A percentile compares a stretch with the other conserved stretches of the same genome.
These are phyloP conservation scores for Ramazzottius varieornatus DNA, from an alignment of 2,888 invertebrate genomes.

Conservation along the genomic window DNA sequence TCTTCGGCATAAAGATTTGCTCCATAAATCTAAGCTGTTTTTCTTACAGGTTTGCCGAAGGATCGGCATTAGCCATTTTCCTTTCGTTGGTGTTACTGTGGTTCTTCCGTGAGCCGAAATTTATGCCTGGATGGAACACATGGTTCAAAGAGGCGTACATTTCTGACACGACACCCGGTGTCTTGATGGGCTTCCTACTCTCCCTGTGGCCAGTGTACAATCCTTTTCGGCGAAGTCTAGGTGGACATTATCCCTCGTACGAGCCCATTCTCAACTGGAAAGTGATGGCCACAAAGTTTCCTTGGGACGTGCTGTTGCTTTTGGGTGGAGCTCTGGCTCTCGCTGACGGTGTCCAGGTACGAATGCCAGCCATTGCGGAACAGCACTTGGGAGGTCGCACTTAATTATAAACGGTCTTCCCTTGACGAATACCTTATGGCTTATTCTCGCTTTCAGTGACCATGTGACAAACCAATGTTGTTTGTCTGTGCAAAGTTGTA, in stretches of 20 bases:
- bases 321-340: background rate
- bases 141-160: slow-evolving; percentile 11
- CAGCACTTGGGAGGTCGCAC: too few species aligned
- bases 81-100: slow-evolving; percentile 16
- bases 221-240: background rate
- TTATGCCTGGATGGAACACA: slow-evolving; percentile 17
- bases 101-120: slow-evolving; percentile 18
- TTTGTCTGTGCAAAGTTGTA: too few species aligned
- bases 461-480: too few species aligned
- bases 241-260: background rate
- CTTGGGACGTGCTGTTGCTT: background rate
- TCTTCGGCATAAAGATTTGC: too few species aligned
- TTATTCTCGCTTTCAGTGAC: too few species aligned
- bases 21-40: too few species aligned
- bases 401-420: too few species aligned
- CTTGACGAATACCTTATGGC: too few species aligned
- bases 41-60: slow-evolving; percentile 3
- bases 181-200: background rate
- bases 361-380: background rate
- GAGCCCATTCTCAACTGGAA: background rate
- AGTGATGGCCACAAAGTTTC: background rate
- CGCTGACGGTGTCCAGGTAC: background rate
- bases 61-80: slow-evolving; percentile 10
- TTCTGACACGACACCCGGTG: background rate
- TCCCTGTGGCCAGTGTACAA: background rate